Percentiles rank a stretch among this genome's conserved stretches.
These are phyloP conservation scores for Chloroclystis v-ata DNA, from an alignment of 2,888 invertebrate genomes.

Conservation along the genomic window DNA sequence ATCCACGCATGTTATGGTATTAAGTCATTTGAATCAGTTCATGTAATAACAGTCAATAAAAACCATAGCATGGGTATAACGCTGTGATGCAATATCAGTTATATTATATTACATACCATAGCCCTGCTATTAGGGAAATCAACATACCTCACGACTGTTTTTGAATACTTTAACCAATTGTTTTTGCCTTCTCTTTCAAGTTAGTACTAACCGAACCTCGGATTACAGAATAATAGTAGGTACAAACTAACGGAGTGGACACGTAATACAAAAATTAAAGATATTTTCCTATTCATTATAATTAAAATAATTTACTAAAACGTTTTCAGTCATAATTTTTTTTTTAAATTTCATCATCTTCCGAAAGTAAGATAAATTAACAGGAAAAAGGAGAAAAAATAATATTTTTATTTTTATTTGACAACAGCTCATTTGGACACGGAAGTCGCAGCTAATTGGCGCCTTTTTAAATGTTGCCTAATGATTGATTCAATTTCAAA, in stretches of 20 bases:
- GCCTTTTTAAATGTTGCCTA: slow-evolving; percentile 35
- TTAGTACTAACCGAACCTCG: too few species aligned
- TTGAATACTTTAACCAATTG: too few species aligned
- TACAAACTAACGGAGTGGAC: too few species aligned
- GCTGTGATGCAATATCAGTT: slow-evolving; percentile 25
- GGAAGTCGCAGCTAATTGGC: slow-evolving; percentile 62
- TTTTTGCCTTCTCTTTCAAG: too few species aligned
- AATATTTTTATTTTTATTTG: slow-evolving; percentile 31
- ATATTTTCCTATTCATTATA: background rate
- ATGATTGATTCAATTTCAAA: slow-evolving; percentile 27
- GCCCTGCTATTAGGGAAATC: slow-evolving; percentile 27
- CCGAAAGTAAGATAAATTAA: background rate
- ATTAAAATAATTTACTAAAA: too few species aligned
- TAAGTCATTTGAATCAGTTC: slow-evolving; percentile 21
- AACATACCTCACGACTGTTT: slow-evolving; percentile 7
- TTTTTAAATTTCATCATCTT: background rate
- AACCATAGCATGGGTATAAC: slow-evolving; percentile 18
- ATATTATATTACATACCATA: too few species aligned
- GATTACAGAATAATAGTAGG: too few species aligned
- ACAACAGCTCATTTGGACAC: slow-evolving; percentile 47
- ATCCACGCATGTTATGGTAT: slow-evolving; percentile 13
- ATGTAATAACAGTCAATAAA: slow-evolving; percentile 22
- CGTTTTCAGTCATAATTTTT: too few species aligned
- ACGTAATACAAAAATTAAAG: background rate
- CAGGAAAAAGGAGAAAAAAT: slow-evolving; percentile 1